These are phyloP conservation scores for Petrocephalus zakoni DNA, from an alignment of 2,113 vertebrate species.

Conservation along the genomic window DNA sequence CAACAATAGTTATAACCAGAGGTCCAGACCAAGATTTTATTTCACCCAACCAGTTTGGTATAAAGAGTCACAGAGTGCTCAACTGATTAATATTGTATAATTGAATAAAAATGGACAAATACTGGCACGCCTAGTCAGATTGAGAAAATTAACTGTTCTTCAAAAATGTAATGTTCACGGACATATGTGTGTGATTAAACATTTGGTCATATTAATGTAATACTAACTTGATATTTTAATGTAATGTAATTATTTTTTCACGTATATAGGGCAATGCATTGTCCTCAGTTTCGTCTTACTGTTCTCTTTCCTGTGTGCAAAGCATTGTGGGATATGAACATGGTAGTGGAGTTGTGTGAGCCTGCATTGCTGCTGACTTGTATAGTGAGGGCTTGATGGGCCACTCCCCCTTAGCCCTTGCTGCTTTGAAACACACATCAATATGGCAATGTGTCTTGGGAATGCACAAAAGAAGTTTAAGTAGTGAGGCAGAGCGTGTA, in stretches of 20 bases:
- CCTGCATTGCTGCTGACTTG: neutral
- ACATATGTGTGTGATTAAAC: neutral
- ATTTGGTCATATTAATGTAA: neutral
- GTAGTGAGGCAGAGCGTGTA: neutral
- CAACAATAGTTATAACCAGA: too few species aligned
- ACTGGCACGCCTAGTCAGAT: neutral
- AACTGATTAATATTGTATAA: neutral
- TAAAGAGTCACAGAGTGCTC: too few species aligned
- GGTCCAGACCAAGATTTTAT: too few species aligned
- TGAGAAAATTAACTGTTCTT: neutral
- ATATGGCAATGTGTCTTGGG: neutral
- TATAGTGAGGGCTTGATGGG: neutral
- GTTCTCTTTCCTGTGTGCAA: neutral
- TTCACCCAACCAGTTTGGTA: too few species aligned
- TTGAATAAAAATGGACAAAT: neutral
- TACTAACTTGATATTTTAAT: neutral
- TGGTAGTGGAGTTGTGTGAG: neutral
- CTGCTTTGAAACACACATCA: neutral
- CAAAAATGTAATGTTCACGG: neutral
- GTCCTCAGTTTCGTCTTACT: neutral
- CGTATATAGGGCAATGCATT: neutral
- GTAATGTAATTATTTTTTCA: neutral
- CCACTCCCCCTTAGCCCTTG: neutral
- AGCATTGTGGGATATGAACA: neutral
- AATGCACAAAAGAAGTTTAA: neutral